phyloP scores from a whole-genome alignment of 1,140 invertebrate species.

The Ips nitidus region DNA sequence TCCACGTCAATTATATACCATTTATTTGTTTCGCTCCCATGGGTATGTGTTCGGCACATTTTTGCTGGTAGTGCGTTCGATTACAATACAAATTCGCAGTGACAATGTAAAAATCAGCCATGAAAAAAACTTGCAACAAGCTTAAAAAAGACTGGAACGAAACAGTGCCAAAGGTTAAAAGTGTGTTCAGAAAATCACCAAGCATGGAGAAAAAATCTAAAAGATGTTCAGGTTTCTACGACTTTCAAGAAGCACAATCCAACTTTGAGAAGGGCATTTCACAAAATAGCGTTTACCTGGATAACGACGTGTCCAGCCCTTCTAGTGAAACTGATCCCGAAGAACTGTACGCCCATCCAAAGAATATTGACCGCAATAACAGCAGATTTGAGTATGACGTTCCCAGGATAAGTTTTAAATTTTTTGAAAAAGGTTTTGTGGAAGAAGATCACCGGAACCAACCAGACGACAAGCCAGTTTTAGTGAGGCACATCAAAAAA shows the following conservation, averaged over 20 bases:
- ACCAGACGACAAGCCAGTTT: conserved; percentile 17
- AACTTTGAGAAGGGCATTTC: conserved; percentile 42
- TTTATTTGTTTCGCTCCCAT: neutral
- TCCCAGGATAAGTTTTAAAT: conserved; percentile 50
- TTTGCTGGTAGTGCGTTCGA: neutral
- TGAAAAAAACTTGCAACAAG: conserved; percentile 51
- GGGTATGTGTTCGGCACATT: neutral
- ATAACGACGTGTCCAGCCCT: conserved; percentile 27
- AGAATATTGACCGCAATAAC: conserved; percentile 37
- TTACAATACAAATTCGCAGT: neutral
- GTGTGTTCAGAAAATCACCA: conserved; percentile 40
- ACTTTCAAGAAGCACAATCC: conserved; percentile 46
- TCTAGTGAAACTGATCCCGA: conserved; percentile 39
- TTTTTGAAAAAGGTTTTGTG: conserved; percentile 42
- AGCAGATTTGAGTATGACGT: conserved; percentile 47
- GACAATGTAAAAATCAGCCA: conserved; percentile 12
- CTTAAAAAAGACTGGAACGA: conserved; percentile 49
- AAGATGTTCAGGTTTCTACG: conserved; percentile 46
- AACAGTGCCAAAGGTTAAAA: conserved; percentile 47
- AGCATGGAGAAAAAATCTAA: conserved; percentile 36
- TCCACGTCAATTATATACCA: conserved; percentile 13
- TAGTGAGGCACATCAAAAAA: conserved; percentile 25
- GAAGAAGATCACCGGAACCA: conserved; percentile 34
- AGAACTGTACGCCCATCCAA: conserved; percentile 11
- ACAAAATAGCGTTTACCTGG: conserved; percentile 41